A percentile compares a stretch with the other conserved stretches of the same genome.
phyloP scores from a whole-genome alignment of 2,113 vertebrate species.

The Crotalus horridus region DNA sequence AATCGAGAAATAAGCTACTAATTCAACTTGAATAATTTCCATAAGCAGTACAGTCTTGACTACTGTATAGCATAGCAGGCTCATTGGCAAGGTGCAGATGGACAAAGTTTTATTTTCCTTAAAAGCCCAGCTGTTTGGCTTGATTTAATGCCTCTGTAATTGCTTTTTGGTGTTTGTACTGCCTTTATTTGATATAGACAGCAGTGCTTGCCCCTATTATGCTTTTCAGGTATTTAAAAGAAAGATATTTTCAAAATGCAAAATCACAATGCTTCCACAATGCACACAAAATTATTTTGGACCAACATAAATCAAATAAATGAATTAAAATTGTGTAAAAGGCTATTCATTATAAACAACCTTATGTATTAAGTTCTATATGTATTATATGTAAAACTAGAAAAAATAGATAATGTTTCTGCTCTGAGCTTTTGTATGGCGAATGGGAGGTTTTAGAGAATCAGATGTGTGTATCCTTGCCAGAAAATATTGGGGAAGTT shows the following conservation, averaged over 20 bases:
- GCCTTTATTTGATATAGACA: not conserved
- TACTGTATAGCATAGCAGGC: slow-evolving; percentile 32
- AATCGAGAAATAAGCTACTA: slow-evolving; percentile 46
- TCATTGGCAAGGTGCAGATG: slow-evolving; percentile 37
- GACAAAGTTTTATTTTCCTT: slow-evolving; percentile 28
- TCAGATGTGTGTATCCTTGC: not conserved
- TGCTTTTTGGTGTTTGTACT: slow-evolving; percentile 46
- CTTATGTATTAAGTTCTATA: not conserved
- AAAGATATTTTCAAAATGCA: slow-evolving; percentile 31
- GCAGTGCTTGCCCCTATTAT: not conserved
- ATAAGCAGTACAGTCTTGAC: slow-evolving; percentile 30
- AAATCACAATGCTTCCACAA: slow-evolving; percentile 1
- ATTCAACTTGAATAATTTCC: slow-evolving; percentile 21
- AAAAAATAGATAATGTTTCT: not conserved
- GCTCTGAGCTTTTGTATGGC: not conserved
- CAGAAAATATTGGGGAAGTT: not conserved
- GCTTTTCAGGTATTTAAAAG: not conserved
- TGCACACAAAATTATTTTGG: slow-evolving; percentile 14
- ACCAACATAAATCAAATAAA: slow-evolving; percentile 21
- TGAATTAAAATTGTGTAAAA: slow-evolving; percentile 10
- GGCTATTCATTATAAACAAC: not conserved
- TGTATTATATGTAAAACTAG: not conserved
- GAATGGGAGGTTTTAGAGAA: too few relatives aligned
- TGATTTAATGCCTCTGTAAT: slow-evolving; percentile 45
- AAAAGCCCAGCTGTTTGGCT: slow-evolving; percentile 50